Evolutionary conservation across 1,140 invertebrate species (phyloP).

Genomic region (Armadillidium nasatum): DNA sequence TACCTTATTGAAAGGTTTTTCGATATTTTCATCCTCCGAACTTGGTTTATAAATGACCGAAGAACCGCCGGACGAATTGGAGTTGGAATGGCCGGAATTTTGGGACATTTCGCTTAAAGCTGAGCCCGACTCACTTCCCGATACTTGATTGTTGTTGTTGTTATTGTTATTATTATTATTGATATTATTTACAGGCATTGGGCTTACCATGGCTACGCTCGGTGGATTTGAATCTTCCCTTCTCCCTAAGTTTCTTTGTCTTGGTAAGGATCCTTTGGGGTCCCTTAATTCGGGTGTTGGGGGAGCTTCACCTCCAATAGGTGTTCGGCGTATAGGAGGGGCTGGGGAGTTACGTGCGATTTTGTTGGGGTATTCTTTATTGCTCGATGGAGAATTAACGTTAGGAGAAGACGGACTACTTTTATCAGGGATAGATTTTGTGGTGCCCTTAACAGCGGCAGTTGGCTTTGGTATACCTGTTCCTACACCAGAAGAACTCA

Average conservation of each 20-base stretch:
- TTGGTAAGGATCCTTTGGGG: conserved; percentile 36
- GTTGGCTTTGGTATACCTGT: conserved; percentile 84
- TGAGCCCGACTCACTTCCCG: conserved; percentile 39
- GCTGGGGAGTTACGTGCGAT: conserved; percentile 31
- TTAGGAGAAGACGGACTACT: conserved; percentile 28
- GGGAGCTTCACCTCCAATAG: conserved; percentile 39
- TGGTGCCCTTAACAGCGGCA: conserved; percentile 78
- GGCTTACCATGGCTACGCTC: conserved; percentile 68
- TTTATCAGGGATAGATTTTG: conserved; percentile 41
- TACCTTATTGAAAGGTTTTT: conserved; percentile 32
- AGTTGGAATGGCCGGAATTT: conserved; percentile 44
- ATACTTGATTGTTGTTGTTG: conserved; percentile 33
- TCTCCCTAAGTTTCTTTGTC: conserved; percentile 43
- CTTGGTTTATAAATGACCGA: conserved; percentile 43
- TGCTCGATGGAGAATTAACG: conserved; percentile 27
- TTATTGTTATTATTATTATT: conserved; percentile 20
- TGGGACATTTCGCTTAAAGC: conserved; percentile 42
- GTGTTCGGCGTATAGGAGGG: conserved; percentile 30
- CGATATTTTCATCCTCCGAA: conserved; percentile 36
- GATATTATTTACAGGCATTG: conserved; percentile 56
- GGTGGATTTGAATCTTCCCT: conserved; percentile 50
- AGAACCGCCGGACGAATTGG: conserved; percentile 39
- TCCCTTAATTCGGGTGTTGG: conserved; percentile 36
- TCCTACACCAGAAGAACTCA: conserved; percentile 45
- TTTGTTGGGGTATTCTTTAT: conserved; percentile 35